Percentiles rank a stretch among this genome's conserved stretches.
Evolutionary conservation across 2,888 invertebrate genomes (phyloP).

Genomic region (Ochlodes sylvanus): DNA sequence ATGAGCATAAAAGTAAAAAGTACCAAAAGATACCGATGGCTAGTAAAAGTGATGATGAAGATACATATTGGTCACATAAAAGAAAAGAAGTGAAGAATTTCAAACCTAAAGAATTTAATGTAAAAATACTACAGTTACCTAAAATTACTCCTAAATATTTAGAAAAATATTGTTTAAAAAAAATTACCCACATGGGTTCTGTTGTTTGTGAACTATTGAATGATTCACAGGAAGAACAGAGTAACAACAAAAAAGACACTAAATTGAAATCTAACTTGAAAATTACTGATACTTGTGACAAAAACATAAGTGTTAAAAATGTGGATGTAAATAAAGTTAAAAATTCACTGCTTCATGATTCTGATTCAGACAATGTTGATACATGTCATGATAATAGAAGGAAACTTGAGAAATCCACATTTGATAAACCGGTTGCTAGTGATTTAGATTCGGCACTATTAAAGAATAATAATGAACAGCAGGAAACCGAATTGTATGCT

Average conservation of each 20-base stretch:
- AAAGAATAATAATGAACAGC: no score
- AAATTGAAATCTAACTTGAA: constrained; percentile 14
- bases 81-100: constrained; percentile 63
- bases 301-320: not conserved
- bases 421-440: not conserved
- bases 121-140: constrained; percentile 61
- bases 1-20: constrained; percentile 36
- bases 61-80: constrained; percentile 49
- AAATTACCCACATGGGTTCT: constrained; percentile 54
- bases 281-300: not conserved
- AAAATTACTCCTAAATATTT: constrained; percentile 57
- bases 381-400: constrained; percentile 7
- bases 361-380: constrained; percentile 34
- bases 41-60: constrained; percentile 47
- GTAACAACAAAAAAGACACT: not conserved
- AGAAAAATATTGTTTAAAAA: constrained; percentile 55
- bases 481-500: not conserved
- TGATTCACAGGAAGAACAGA: constrained; percentile 45
- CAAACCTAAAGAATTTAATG: constrained; percentile 60
- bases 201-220: constrained; percentile 55
- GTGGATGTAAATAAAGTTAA: constrained; percentile 40
- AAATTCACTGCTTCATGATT: constrained; percentile 45
- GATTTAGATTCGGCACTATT: no score
- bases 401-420: constrained; percentile 39
- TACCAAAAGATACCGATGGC: constrained; percentile 37